These are phyloP conservation scores for Paraplagusia blochii DNA, from an alignment of 2,113 vertebrate genomes.

Conservation along the genomic window DNA sequence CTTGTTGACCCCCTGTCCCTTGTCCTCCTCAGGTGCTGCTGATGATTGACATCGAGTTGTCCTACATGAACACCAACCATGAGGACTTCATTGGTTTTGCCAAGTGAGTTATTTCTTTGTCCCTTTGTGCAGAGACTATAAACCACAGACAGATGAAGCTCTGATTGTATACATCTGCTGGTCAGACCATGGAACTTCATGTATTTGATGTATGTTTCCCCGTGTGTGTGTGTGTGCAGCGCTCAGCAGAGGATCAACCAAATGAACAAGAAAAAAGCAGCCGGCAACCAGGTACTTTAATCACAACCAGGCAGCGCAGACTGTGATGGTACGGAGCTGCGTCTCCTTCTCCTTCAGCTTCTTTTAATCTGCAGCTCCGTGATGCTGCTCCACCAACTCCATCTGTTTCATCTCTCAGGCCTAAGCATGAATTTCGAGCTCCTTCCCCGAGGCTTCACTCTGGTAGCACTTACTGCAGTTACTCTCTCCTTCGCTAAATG, in stretches of 20 bases:
- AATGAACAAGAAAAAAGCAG: constrained; percentile 93
- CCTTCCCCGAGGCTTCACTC: constrained; percentile 33
- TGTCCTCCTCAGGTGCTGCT: constrained; percentile 91
- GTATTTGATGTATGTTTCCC: neutral
- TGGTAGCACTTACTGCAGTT: constrained; percentile 40
- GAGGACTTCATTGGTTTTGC: constrained; percentile 99
- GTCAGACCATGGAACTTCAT: constrained; percentile 1
- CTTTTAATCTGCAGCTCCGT: constrained; percentile 4
- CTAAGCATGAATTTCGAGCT: constrained; percentile 23
- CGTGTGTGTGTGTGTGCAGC: constrained; percentile 59
- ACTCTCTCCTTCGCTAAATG: constrained; percentile 40
- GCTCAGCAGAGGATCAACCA: constrained; percentile 97
- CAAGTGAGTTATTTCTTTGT: constrained; percentile 81
- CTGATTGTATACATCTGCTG: neutral
- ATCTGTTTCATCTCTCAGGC: constrained; percentile 16
- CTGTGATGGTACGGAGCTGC: neutral
- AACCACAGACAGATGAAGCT: neutral
- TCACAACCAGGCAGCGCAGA: neutral
- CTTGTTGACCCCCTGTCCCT: too few species aligned
- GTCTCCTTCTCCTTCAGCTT: neutral
- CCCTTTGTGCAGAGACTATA: neutral
- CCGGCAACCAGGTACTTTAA: constrained; percentile 91
- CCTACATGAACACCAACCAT: constrained; percentile 99
- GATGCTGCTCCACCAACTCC: constrained; percentile 10
- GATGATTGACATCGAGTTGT: constrained; percentile 94